Base-by-base conservation (phyloP, 37 sponge, comb jelly and placozoan species). In the Cliona cf. orientalis region DNA sequence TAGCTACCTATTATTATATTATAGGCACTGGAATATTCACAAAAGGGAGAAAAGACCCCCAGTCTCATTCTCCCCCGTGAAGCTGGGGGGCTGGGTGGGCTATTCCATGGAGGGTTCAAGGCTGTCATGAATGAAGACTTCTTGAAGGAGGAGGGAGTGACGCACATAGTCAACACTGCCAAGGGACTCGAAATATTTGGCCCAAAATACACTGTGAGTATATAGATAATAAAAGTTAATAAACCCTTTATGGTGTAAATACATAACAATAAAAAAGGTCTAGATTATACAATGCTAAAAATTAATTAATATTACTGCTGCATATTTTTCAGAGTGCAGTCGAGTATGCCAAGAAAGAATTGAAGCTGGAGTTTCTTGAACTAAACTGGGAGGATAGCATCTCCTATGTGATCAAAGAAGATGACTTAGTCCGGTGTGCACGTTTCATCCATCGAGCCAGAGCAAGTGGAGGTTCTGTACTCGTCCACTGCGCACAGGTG, bases 401-500 rank as follows among this genome's bases (percentile, higher is more conserved):
- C 32, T 22, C 32, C 19, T 94, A 75, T 57, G 1, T 7, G 7
- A 90, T 94, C 21, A 62, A 79, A 3, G 79, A 84, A 0, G 70
- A 42, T 2, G 87, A 87, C 66, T 63, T 94, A 25, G 69, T 32
- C 3, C 46, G 46, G 6, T 65, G 76, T 75, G 83, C 79, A 61
- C 45, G 71, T 43, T 94, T 90, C 80, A 90, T 94, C 6, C 85
- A 94, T 34, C 17, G 33, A 12, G 95, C 74, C 0, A 58, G 81
- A 17, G 0, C 9, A 23, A 66, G 46, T 25, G 79, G 84, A 53
- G 82, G 89, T 22, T 87, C 88, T 26, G 88, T 90, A 0, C 74
- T 94, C 17, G 91, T 94, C 0, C 88, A 94, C 64, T 94, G 95
- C 80, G 95, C 95, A 23, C 95, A 94, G 88, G 93, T 87, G 26